Evolutionary conservation across 2,113 vertebrate species (phyloP).

Genomic region (Terrapene triunguis): DNA sequence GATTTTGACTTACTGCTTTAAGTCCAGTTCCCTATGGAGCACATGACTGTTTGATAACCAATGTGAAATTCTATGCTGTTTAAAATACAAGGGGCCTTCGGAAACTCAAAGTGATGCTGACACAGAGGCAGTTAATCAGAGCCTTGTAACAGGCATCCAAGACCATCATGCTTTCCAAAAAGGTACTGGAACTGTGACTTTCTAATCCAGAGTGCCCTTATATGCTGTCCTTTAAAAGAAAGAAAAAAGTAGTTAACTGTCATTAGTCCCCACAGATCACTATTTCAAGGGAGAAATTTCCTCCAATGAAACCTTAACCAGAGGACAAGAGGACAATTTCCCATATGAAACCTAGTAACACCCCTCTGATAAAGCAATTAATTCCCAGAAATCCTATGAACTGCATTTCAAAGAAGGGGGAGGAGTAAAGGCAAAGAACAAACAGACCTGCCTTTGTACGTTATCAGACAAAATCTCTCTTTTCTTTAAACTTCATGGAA

Average conservation of each 20-base stretch:
- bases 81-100: neutral
- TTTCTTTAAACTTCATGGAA: constrained; percentile 58
- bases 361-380: neutral
- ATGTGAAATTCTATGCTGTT: neutral
- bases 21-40: neutral
- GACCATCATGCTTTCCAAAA: neutral
- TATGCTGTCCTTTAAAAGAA: neutral
- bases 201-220: neutral
- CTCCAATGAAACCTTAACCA: neutral
- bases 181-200: neutral
- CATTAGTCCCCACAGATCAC: neutral
- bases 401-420: neutral
- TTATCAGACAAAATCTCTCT: constrained; percentile 33
- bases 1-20: constrained; percentile 30
- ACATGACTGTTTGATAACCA: neutral
- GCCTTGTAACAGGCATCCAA: neutral
- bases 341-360: constrained; percentile 3
- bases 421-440: neutral
- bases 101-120: neutral
- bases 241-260: neutral
- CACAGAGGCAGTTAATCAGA: neutral
- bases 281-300: neutral
- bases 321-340: constrained; percentile 47
- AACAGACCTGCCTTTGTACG: constrained; percentile 63
- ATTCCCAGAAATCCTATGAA: constrained; percentile 3